Base-by-base conservation (phyloP, 2,113 vertebrate genomes). In the Coturnix japonica region DNA sequence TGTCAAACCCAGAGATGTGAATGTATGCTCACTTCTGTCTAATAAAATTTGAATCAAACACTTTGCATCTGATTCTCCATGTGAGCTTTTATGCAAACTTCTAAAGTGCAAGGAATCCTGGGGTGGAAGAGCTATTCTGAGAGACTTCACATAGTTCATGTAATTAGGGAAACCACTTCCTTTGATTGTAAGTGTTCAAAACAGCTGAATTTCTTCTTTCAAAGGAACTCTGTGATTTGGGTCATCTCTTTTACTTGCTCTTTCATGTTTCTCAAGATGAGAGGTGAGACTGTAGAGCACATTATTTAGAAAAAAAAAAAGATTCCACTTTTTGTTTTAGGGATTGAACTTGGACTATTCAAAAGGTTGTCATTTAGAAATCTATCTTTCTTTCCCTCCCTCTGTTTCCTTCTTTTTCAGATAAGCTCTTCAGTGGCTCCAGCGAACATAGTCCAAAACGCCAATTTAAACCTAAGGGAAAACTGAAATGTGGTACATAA, bases 141-240 rank as follows among this genome's bases (percentile, higher is more conserved):
- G 98, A 98, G 97, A 97, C 97, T 98, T 98, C 98, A 98, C 97
- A 97, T 98, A 98, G 98, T 97, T 98, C 98, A 96, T 95, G 97
- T 98, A 98, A 98, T 98, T 98, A 98, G 97, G 98, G 98, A 98
- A 98, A 98, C 97, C 98, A 98, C 97, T 98, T 98, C 97, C 97
- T 98, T 98, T 98, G 98, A 98, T 98, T 98, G 96, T 97, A 98
- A 98, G 98, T 98, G 98, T 98, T 98, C 98, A 98, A 98, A 98
- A 98, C 98, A 98, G 98, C 97, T 96, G 97, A 98, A 98, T 98
- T 97, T 97, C 96, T 97, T 94, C 97, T 97, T 96, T 98, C 97
- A 97, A 98, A 98, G 97, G 96, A 97, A 96, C 97, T 98, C 98
- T 98, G 96, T 98, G 97, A 98, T 98, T 98, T 98, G 97, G 98